A percentile compares a stretch with the other conserved stretches of the same genome.
Conservation (phyloP, 23 tunicate genomes). For the Halocynthia aurantium region DNA sequence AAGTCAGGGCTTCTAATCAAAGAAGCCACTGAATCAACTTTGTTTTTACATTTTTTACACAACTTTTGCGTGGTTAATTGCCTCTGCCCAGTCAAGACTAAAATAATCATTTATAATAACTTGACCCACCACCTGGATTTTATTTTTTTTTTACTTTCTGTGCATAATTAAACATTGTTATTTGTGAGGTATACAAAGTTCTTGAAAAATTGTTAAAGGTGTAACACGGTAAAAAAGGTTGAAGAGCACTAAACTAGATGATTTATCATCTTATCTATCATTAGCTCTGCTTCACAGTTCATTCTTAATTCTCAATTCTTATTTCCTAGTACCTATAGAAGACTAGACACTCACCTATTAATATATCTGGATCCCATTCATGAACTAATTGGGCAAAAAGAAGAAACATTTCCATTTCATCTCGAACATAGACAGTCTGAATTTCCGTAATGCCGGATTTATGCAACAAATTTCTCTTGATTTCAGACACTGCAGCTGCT, state of each 20-base stretch:
- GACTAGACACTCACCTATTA: slow-evolving; percentile 5
- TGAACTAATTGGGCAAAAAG: slow-evolving; percentile 15
- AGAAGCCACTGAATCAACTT: no score
- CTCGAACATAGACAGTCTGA: slow-evolving; percentile 22
- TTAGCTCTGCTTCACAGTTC: neutral
- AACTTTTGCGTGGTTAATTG: no score
- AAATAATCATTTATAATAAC: no score
- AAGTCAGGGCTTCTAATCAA: neutral
- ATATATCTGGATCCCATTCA: slow-evolving; percentile 26
- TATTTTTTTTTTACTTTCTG: no score
- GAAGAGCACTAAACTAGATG: no score
- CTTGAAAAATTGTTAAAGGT: no score
- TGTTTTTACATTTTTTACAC: no score
- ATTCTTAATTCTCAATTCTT: neutral
- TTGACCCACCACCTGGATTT: no score
- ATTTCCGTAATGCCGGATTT: slow-evolving; percentile 47
- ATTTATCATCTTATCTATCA: neutral
- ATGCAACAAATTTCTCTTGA: neutral
- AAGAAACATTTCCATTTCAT: slow-evolving; percentile 37
- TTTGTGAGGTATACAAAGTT: no score
- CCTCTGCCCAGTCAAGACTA: no score
- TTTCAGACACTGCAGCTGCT: neutral
- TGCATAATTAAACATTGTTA: no score
- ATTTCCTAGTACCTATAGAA: neutral
- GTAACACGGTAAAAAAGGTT: no score